Evolutionary conservation across 2,888 invertebrate genomes (phyloP).

Genomic region (Disparrhopalites patrizii): DNA sequence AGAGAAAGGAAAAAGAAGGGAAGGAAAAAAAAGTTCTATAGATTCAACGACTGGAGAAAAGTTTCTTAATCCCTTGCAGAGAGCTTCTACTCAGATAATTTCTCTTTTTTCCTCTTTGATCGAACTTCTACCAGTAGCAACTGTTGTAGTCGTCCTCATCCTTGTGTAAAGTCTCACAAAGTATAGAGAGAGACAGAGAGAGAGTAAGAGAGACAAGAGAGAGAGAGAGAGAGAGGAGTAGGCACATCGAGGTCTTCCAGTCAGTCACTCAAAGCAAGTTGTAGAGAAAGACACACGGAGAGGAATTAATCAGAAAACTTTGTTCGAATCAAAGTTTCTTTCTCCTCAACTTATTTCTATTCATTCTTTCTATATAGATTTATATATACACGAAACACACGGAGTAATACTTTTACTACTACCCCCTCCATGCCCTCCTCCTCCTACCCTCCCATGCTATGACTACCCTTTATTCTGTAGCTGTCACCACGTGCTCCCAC

Average conservation of each 20-base stretch:
- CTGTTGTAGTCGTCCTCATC: not conserved
- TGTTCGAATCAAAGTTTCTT: slow-evolving; percentile 38
- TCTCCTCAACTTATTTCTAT: slow-evolving; percentile 27
- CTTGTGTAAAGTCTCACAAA: no score
- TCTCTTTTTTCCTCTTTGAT: slow-evolving; percentile 47
- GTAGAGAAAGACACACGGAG: slow-evolving; percentile 31
- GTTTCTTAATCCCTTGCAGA: slow-evolving; percentile 34
- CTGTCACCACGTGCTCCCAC: no score
- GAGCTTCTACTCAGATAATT: slow-evolving; percentile 37
- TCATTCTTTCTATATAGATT: not conserved
- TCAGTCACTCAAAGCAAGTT: slow-evolving; percentile 14
- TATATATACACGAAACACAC: not conserved
- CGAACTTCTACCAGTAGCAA: slow-evolving; percentile 28
- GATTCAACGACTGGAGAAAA: slow-evolving; percentile 17
- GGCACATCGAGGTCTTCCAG: no score
- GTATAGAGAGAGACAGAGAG: no score
- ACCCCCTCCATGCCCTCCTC: not conserved
- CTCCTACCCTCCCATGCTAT: not conserved
- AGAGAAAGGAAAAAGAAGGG: not conserved
- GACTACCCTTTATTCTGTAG: no score
- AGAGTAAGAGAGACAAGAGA: no score
- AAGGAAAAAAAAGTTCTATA: slow-evolving; percentile 16
- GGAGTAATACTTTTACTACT: not conserved
- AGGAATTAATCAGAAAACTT: slow-evolving; percentile 40
- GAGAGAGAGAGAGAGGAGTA: no score